Percentiles rank a stretch among this genome's conserved stretches.
Evolutionary conservation across 2,113 vertebrate species (phyloP).

Genomic region (Epinephelus cyanopodus): DNA sequence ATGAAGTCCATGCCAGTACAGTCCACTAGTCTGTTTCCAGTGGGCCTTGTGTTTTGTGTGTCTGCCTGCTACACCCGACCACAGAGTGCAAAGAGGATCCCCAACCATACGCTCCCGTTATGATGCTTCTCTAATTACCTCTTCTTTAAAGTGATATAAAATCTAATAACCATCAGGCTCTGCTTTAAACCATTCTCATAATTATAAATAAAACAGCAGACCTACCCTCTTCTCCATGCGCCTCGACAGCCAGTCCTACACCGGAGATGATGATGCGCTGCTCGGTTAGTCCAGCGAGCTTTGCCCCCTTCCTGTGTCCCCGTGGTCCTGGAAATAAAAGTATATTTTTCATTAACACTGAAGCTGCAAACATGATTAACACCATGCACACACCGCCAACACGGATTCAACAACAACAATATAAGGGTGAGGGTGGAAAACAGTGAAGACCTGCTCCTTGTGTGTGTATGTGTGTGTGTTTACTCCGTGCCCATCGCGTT

Average conservation of each 20-base stretch:
- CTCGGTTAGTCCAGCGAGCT: constrained; percentile 70
- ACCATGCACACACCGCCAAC: neutral
- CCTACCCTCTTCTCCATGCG: constrained; percentile 85
- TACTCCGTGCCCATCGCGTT: constrained; percentile 54
- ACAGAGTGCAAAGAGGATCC: constrained; percentile 35
- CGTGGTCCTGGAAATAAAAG: constrained; percentile 65
- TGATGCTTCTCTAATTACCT: constrained; percentile 27
- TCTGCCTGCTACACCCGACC: constrained; percentile 27
- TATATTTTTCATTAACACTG: constrained; percentile 8
- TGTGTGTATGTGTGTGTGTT: constrained; percentile 44
- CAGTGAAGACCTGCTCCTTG: constrained; percentile 49
- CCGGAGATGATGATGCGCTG: constrained; percentile 73
- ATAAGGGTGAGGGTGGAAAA: constrained; percentile 23
- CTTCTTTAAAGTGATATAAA: neutral
- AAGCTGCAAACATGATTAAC: constrained; percentile 35
- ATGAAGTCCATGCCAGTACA: constrained; percentile 19
- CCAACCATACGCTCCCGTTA: constrained; percentile 41
- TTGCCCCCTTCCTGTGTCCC: constrained; percentile 54
- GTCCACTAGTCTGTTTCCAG: constrained; percentile 41
- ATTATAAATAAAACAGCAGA: constrained; percentile 15
- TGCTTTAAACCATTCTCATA: neutral
- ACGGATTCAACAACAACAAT: constrained; percentile 7
- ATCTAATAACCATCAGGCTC: neutral
- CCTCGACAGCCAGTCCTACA: constrained; percentile 72
- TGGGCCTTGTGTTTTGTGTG: constrained; percentile 60